phyloP scores from a whole-genome alignment of 2,113 vertebrate species.

The Amphiprion ocellaris region DNA sequence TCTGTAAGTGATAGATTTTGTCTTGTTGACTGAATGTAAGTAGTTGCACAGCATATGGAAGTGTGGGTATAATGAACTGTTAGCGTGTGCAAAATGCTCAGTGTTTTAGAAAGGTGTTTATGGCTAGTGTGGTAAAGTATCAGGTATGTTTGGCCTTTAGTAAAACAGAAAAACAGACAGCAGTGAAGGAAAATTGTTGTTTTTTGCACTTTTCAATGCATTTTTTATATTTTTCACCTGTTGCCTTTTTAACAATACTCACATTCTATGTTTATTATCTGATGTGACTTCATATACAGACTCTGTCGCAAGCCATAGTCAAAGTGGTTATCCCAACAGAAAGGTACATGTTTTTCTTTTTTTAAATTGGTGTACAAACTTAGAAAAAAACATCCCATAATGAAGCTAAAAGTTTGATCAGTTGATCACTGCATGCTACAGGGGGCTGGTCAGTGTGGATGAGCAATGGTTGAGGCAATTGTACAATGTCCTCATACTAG shows the following conservation, averaged over 20 bases:
- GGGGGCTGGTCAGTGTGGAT: constrained; percentile 90
- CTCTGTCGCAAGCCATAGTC: constrained; percentile 99
- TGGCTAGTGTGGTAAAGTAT: constrained; percentile 57
- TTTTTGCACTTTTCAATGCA: constrained; percentile 93
- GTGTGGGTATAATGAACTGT: constrained; percentile 58
- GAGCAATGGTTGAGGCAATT: constrained; percentile 92
- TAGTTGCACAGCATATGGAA: constrained; percentile 50
- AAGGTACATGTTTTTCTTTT: constrained; percentile 99
- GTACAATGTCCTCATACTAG: constrained; percentile 51
- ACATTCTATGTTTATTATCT: constrained; percentile 99
- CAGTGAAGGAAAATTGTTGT: constrained; percentile 89
- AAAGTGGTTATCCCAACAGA: constrained; percentile 99
- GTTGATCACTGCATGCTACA: constrained; percentile 85
- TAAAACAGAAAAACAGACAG: constrained; percentile 91
- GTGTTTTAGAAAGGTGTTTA: constrained; percentile 50
- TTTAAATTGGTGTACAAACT: constrained; percentile 97
- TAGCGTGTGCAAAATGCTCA: constrained; percentile 55
- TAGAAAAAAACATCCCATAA: constrained; percentile 93
- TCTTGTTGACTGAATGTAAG: constrained; percentile 28
- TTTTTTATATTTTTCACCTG: constrained; percentile 97
- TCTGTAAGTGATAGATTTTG: constrained; percentile 38
- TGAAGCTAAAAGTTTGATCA: constrained; percentile 85
- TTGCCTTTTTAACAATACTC: constrained; percentile 99
- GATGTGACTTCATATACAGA: constrained; percentile 99
- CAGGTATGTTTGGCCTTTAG: constrained; percentile 65